Percentiles rank a stretch among this genome's conserved stretches.
phyloP scores from a whole-genome alignment of 2,888 invertebrate species.

The Polietes domitor region DNA sequence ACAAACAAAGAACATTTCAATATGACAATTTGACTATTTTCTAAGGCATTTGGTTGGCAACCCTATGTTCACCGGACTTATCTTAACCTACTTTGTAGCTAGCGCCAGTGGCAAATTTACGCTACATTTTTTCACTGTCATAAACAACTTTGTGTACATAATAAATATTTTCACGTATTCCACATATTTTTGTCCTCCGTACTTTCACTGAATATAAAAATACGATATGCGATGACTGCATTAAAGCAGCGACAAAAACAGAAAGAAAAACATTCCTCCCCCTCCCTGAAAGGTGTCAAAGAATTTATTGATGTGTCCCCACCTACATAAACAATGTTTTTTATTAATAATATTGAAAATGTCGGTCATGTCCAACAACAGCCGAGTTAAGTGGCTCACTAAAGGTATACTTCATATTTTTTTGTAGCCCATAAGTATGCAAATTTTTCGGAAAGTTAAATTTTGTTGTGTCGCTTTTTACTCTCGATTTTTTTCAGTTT shows the following conservation, averaged over 20 bases:
- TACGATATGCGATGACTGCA: background rate
- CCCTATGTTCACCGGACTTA: background rate
- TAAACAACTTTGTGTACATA: background rate
- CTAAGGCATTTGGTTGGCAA: no score
- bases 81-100: background rate
- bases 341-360: background rate
- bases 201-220: background rate
- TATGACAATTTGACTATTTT: no score
- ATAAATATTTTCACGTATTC: background rate
- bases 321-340: background rate
- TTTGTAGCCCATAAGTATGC: slow-evolving; percentile 34
- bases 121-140: no score
- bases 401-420: slow-evolving; percentile 28
- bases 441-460: background rate
- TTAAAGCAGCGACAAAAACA: no score
- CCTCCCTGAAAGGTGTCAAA: slow-evolving; percentile 5
- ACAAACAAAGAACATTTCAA: no score
- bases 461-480: slow-evolving; percentile 9
- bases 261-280: background rate
- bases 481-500: background rate
- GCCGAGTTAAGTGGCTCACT: background rate
- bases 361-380: background rate
- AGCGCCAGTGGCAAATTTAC: no score
- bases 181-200: background rate
- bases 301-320: slow-evolving; percentile 8